Evolutionary conservation across 2,113 vertebrate species (phyloP).

Genomic region (Cercopithecus mona): DNA sequence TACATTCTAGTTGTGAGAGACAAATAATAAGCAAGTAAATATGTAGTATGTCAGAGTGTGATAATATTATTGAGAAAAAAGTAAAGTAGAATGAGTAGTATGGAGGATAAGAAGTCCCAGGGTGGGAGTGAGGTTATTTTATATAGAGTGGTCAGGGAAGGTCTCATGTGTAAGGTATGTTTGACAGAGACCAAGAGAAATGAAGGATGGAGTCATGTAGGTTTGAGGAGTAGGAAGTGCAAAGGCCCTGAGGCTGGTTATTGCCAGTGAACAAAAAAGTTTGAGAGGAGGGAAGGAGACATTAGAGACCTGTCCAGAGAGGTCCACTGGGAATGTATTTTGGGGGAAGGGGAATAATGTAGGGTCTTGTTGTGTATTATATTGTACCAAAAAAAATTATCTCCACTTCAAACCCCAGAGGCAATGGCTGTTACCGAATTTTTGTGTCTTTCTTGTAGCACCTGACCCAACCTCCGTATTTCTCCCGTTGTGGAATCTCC

Average conservation of each 20-base stretch:
- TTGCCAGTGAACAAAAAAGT: not conserved
- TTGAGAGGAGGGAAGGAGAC: no score
- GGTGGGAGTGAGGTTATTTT: not conserved
- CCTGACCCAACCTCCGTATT: not conserved
- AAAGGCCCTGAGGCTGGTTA: not conserved
- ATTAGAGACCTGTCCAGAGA: not conserved
- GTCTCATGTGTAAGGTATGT: not conserved
- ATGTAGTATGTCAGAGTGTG: not conserved
- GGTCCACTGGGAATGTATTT: not conserved
- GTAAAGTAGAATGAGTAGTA: not conserved
- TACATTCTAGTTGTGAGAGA: not conserved
- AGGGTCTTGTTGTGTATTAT: not conserved
- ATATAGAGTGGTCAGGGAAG: not conserved
- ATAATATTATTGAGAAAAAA: not conserved
- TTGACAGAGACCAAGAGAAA: slow-evolving; percentile 19
- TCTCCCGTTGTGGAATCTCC: not conserved
- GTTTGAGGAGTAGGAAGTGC: not conserved
- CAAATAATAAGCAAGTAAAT: not conserved
- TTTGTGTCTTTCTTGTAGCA: not conserved
- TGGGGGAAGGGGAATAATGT: not conserved
- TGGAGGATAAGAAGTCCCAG: not conserved
- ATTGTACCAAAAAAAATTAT: not conserved
- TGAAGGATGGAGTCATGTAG: not conserved
- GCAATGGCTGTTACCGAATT: not conserved
- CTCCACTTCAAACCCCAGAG: not conserved